Percentiles rank a stretch among this genome's conserved stretches.
phyloP scores from a whole-genome alignment of 23 tunicate species.

The Ciona savignyi region DNA sequence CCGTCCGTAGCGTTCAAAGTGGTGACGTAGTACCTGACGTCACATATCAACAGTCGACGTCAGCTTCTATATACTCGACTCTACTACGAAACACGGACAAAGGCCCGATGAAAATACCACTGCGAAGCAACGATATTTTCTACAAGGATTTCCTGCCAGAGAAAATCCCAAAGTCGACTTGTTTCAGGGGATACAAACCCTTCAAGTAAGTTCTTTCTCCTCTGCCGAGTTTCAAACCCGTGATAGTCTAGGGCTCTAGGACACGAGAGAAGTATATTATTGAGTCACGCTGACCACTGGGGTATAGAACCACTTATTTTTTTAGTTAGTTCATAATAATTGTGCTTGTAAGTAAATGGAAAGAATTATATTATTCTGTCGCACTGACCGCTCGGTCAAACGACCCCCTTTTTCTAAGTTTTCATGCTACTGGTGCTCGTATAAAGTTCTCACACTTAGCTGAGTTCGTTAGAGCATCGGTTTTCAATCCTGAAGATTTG shows the following conservation, averaged over 20 bases:
- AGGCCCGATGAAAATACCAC: conserved; percentile 16
- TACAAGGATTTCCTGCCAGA: conserved; percentile 38
- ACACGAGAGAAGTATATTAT: too few species aligned
- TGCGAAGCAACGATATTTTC: conserved; percentile 3
- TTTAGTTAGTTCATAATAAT: too few species aligned
- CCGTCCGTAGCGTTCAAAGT: neutral
- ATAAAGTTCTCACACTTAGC: neutral
- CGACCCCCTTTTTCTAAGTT: too few species aligned
- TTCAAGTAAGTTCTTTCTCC: neutral
- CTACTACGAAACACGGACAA: conserved; percentile 19
- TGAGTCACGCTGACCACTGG: too few species aligned
- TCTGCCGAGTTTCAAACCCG: too few species aligned
- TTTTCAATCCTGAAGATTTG: too few species aligned
- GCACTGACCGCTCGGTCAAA: too few species aligned
- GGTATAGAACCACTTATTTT: too few species aligned
- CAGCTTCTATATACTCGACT: conserved; percentile 28
- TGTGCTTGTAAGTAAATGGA: too few species aligned
- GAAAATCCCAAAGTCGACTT: neutral
- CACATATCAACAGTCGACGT: neutral
- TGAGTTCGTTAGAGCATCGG: neutral
- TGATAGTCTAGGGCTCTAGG: too few species aligned
- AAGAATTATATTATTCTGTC: too few species aligned
- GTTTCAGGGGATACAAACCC: conserved; percentile 13
- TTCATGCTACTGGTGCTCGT: neutral
- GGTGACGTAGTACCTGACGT: conserved; percentile 3